A percentile compares a stretch with the other conserved stretches of the same genome.
phyloP scores from a whole-genome alignment of 2,888 invertebrate species.

The Schizaphis graminum region DNA sequence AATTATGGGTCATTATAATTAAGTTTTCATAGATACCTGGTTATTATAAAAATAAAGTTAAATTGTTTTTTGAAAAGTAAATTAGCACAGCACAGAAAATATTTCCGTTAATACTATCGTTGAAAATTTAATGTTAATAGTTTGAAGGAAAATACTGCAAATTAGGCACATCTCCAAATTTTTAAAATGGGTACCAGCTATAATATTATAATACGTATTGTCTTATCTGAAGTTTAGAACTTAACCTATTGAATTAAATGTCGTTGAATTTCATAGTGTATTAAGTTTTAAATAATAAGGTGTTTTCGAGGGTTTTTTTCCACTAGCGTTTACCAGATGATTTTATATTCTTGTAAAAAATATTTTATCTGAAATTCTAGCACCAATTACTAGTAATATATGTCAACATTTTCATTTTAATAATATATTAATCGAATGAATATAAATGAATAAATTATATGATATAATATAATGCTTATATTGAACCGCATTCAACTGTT shows the following conservation, averaged over 20 bases:
- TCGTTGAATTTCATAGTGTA: neutral
- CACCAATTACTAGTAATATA: neutral
- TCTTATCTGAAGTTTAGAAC: neutral
- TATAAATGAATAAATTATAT: neutral
- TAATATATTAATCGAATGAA: neutral
- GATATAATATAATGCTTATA: neutral
- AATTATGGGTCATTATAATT: neutral
- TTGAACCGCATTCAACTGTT: neutral
- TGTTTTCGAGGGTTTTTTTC: neutral
- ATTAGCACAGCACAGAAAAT: neutral
- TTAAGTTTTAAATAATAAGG: neutral
- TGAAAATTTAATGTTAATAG: slow-evolving; percentile 11
- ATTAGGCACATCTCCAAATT: slow-evolving; percentile 30
- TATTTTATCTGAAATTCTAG: neutral
- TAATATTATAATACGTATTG: neutral
- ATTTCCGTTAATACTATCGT: neutral
- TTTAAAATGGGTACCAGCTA: neutral
- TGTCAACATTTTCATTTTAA: neutral
- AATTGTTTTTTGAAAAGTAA: neutral
- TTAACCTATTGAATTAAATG: neutral
- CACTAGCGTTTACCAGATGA: neutral
- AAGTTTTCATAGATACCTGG: neutral
- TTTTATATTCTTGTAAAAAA: neutral
- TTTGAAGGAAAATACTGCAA: neutral
- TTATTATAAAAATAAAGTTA: neutral